A percentile compares a stretch with the other conserved stretches of the same genome.
These are phyloP conservation scores for Thereva unica DNA, from an alignment of 2,888 invertebrate species.

Conservation along the genomic window DNA sequence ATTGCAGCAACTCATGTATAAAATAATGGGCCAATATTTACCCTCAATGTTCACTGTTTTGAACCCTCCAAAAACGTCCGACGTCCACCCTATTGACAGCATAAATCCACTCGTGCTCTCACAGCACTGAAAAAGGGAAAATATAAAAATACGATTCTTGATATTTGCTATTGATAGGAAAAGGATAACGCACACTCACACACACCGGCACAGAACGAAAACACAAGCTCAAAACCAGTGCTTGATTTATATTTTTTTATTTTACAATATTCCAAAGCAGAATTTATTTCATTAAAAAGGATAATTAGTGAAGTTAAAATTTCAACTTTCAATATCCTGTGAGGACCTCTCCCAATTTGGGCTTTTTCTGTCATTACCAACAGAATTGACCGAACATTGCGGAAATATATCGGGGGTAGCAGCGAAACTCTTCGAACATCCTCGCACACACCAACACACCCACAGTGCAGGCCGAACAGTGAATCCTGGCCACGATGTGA, in stretches of 20 bases:
- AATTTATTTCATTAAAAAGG: too few species aligned
- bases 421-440: conserved; percentile 9
- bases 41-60: conserved; percentile 45
- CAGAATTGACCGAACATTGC: conserved; percentile 28
- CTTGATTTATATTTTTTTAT: too few species aligned
- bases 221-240: too few species aligned
- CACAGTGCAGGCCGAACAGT: too few species aligned
- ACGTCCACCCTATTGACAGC: conserved; percentile 34
- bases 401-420: conserved; percentile 17
- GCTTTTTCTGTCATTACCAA: conserved; percentile 6
- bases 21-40: conserved; percentile 53
- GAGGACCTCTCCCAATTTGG: conserved; percentile 1
- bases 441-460: too few species aligned
- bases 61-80: conserved; percentile 39
- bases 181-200: conserved; percentile 5
- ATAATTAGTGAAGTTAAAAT: too few species aligned
- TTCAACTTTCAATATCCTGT: too few species aligned
- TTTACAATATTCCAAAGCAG: too few species aligned
- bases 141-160: conserved; percentile 20
- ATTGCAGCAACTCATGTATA: conserved; percentile 53
- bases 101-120: conserved; percentile 32
- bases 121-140: conserved; percentile 14
- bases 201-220: background rate
- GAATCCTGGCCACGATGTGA: conserved; percentile 18
- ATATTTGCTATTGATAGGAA: background rate